Evolutionary conservation across 2,888 invertebrate species (phyloP), one percentile per base, ranked within the genome.

Genomic region (Plebejus argus): DNA sequence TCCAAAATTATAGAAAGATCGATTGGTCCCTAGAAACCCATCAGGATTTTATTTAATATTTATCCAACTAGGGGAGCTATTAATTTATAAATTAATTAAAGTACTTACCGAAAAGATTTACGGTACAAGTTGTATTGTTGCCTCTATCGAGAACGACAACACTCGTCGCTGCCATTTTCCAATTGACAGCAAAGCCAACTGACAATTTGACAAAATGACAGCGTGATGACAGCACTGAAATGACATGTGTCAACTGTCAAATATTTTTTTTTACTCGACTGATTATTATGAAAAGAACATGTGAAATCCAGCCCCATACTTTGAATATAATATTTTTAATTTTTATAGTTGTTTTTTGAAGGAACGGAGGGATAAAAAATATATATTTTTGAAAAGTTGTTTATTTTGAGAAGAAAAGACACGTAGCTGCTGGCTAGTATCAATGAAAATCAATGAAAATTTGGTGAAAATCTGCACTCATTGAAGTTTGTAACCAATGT

Each of bases 81-180:
- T 72, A 77, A 7, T 70, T 70, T 76, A 77, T 18, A 53, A 28
- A 12, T 53, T 74, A 28, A 76, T 61, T 70, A 76, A 77, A 72
- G 82, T 82, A 95, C 96, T 96, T 95, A 98, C 98, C 98, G 95
- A 98, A 98, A 94, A 98, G 96, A 96, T 99, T 98, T 92, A 99
- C 97, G 89, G 98, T 98, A 95, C 98, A 98, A 91, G 98, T 98
- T 92, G 98, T 98, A 95, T 98, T 98, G 95, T 98, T 98, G 93
- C 98, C 98, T 93, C 98, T 96, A 95, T 98, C 98, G 89, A 98
- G 96, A 89, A 98, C 97, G 94, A 98, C 98, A 94, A 98, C 98
- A 96, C 98, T 98, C 90, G 98, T 98, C 95, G 97, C 97, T 96
- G 96, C 95, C 95, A 95, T 95, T 95, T 95, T 95, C 89, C 90